Conservation (phyloP, 2,113 vertebrate genomes). For the Cyprinus carpio region DNA sequence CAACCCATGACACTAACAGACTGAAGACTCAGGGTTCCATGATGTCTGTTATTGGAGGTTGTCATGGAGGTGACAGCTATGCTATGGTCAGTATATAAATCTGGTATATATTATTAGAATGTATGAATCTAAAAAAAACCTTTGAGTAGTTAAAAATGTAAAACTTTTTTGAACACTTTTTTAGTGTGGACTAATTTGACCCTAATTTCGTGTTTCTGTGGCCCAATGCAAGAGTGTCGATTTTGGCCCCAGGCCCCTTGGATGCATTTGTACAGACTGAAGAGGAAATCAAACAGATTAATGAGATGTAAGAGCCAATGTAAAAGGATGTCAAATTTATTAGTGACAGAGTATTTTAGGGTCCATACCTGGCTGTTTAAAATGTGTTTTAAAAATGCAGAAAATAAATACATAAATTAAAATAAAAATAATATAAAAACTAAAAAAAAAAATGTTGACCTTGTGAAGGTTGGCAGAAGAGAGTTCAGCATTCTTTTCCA, state of each 20-base stretch:
- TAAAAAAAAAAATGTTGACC: no score
- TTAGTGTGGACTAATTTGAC: slow-evolving; percentile 84
- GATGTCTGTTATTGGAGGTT: slow-evolving; percentile 84
- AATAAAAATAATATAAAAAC: no score
- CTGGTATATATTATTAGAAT: background rate
- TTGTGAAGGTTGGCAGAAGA: slow-evolving; percentile 70
- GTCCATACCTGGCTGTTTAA: background rate
- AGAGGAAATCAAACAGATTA: slow-evolving; percentile 56
- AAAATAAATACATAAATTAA: background rate
- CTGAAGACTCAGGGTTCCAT: slow-evolving; percentile 85
- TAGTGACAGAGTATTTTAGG: background rate
- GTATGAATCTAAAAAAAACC: background rate
- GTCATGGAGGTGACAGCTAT: slow-evolving; percentile 81
- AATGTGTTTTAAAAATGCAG: background rate
- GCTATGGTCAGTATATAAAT: slow-evolving; percentile 73
- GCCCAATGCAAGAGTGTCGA: slow-evolving; percentile 83
- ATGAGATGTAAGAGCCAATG: slow-evolving; percentile 50
- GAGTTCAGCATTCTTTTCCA: slow-evolving; percentile 83
- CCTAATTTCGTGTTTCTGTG: slow-evolving; percentile 88
- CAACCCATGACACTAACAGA: slow-evolving; percentile 72
- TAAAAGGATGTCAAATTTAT: background rate
- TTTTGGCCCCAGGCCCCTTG: slow-evolving; percentile 71
- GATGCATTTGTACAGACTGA: slow-evolving; percentile 59
- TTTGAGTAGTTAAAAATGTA: background rate
- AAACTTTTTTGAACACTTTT: slow-evolving; percentile 17